These are phyloP conservation scores for Brachionus sp. DNA, from an alignment of 1,140 invertebrate genomes.

Conservation along the genomic window DNA sequence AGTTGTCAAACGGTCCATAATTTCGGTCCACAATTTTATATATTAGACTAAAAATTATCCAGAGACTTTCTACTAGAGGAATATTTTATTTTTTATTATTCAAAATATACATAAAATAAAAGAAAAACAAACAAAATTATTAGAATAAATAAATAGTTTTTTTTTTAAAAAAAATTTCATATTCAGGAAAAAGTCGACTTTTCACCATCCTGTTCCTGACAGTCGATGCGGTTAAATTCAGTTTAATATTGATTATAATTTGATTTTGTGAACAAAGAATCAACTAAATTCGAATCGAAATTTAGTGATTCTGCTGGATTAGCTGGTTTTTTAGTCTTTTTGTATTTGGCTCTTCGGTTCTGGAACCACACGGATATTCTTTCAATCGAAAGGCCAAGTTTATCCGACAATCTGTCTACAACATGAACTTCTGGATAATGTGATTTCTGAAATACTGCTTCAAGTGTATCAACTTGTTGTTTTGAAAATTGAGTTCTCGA, in stretches of 20 bases:
- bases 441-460: constrained; percentile 34
- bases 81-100: too few relatives aligned
- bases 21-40: too few relatives aligned
- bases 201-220: not conserved
- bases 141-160: not conserved
- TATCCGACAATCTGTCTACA: constrained; percentile 33
- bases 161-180: not conserved
- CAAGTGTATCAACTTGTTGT: constrained; percentile 22
- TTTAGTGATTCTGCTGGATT: not conserved
- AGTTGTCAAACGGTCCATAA: too few relatives aligned
- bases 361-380: constrained; percentile 42
- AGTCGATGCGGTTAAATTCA: not conserved
- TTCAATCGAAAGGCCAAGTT: constrained; percentile 5
- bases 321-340: constrained; percentile 39
- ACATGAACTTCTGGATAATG: constrained; percentile 45
- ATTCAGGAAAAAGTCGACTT: not conserved
- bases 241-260: not conserved
- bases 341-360: constrained; percentile 41
- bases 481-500: constrained; percentile 30
- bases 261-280: not conserved
- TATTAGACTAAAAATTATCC: too few relatives aligned
- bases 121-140: not conserved
- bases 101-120: too few relatives aligned
- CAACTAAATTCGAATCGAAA: not conserved
- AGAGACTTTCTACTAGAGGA: too few relatives aligned